Percentiles rank a stretch among this genome's conserved stretches.
phyloP scores from a whole-genome alignment of 2,113 vertebrate species.

The Oenanthe melanoleuca region DNA sequence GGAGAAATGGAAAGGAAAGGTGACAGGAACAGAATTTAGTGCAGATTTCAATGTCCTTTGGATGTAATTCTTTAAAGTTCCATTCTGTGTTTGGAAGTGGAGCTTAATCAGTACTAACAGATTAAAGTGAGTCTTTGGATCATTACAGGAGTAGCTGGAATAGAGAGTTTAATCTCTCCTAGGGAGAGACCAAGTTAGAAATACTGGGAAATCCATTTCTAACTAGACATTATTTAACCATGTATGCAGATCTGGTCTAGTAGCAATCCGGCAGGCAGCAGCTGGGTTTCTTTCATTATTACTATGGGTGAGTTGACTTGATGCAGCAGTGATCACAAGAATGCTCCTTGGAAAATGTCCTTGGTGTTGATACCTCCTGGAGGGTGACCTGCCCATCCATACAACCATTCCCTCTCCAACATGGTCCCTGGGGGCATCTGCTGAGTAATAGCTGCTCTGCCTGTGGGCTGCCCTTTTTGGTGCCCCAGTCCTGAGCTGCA shows the following conservation, averaged over 20 bases:
- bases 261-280: neutral
- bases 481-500: neutral
- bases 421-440: neutral
- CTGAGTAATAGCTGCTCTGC: neutral
- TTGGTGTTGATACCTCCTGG: neutral
- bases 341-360: neutral
- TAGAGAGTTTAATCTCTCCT: neutral
- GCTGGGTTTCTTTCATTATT: neutral
- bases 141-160: neutral
- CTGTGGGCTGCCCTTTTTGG: neutral
- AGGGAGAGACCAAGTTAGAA: neutral
- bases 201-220: neutral
- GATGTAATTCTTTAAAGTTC: neutral
- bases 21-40: neutral
- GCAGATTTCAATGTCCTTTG: neutral
- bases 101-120: neutral
- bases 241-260: neutral
- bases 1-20: neutral
- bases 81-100: neutral
- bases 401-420: neutral
- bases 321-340: neutral
- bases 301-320: neutral
- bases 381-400: neutral
- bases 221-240: neutral
- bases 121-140: neutral